Percentiles rank a stretch among this genome's conserved stretches.
These are phyloP conservation scores for Theristicus caerulescens DNA, from an alignment of 2,113 vertebrate genomes.

Conservation along the genomic window DNA sequence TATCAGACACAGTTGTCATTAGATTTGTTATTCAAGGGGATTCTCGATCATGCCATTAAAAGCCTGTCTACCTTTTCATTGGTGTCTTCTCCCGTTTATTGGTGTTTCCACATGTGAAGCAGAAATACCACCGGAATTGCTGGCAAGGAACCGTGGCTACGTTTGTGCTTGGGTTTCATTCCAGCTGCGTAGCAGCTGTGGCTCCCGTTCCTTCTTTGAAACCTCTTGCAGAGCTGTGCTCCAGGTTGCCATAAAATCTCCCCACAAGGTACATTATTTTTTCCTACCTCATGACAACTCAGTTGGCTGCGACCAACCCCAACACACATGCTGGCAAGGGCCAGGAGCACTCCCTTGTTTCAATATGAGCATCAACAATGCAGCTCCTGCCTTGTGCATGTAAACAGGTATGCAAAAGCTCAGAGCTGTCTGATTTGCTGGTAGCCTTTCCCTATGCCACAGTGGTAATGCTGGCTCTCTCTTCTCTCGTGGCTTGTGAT, in stretches of 20 bases:
- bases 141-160: not conserved
- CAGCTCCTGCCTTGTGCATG: not conserved
- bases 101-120: not conserved
- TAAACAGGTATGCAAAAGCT: not conserved
- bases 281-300: not conserved
- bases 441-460: not conserved
- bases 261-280: not conserved
- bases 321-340: not conserved
- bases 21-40: constrained; percentile 73
- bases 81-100: constrained; percentile 54
- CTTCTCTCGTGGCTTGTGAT: not conserved
- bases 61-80: constrained; percentile 77
- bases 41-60: constrained; percentile 82
- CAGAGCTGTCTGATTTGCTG: not conserved
- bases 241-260: not conserved
- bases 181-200: not conserved
- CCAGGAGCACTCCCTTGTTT: not conserved
- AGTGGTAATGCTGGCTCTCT: not conserved
- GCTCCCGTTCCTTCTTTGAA: not conserved
- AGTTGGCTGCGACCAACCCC: not conserved
- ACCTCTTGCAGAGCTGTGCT: not conserved
- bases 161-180: not conserved
- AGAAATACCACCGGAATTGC: not conserved
- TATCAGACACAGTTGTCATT: constrained; percentile 71
- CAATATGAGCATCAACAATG: not conserved